Conservation (phyloP, 2,888 invertebrate genomes). For the Acronicta alni region DNA sequence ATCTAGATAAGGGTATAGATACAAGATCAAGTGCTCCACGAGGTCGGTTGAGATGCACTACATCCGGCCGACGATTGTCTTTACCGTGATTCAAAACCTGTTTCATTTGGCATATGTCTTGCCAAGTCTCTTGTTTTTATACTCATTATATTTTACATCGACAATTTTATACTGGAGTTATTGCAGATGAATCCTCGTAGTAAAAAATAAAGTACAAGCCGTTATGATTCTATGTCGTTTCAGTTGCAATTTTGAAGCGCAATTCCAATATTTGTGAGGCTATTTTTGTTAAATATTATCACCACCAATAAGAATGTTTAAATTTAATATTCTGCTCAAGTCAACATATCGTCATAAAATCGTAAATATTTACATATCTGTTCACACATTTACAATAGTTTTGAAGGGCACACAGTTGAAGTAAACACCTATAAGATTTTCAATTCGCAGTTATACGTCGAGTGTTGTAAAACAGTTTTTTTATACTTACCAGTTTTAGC, state of each 20-base stretch:
- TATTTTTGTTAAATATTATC: constrained; percentile 20
- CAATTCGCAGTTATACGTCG: constrained; percentile 32
- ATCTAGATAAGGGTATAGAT: constrained; percentile 53
- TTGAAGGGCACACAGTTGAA: constrained; percentile 40
- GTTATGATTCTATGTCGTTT: too few species aligned
- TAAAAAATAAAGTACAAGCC: background rate
- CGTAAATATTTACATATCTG: constrained; percentile 38
- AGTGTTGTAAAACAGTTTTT: background rate
- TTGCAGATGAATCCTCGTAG: background rate
- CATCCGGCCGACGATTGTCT: constrained; percentile 78
- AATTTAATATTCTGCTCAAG: constrained; percentile 31
- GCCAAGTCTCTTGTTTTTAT: constrained; percentile 66
- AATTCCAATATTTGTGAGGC: constrained; percentile 4
- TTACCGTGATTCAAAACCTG: constrained; percentile 67
- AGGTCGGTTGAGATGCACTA: constrained; percentile 70
- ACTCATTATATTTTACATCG: constrained; percentile 38
- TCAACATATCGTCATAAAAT: constrained; percentile 28
- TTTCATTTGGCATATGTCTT: constrained; percentile 66
- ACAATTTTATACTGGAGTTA: constrained; percentile 25
- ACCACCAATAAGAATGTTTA: constrained; percentile 11
- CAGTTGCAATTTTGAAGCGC: constrained; percentile 4
- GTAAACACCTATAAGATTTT: constrained; percentile 31
- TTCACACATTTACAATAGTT: constrained; percentile 34
- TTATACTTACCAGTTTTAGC: background rate
- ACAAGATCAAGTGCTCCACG: constrained; percentile 61